Base-by-base conservation (phyloP, 2,888 invertebrate species). In the Cryptus armator region DNA sequence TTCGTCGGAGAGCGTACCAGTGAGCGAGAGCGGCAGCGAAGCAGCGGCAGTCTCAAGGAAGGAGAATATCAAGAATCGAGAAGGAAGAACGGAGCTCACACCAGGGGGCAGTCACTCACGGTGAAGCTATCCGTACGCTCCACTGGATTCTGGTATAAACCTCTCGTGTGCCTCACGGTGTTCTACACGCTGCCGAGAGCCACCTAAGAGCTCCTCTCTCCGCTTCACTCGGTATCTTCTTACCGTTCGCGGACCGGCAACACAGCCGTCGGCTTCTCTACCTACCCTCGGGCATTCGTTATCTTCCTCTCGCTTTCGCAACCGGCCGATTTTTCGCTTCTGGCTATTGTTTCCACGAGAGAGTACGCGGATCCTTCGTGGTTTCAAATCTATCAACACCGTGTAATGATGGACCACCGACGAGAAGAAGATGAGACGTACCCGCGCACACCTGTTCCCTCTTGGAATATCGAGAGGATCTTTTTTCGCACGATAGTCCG, bases 91-190 rank as follows among this genome's bases (percentile, higher is more conserved):
- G 44, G 46, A 71, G 16, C 82, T 62, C 59, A 78, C 82, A 85
- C 85, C 82, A 85, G 85, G 66, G 85, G 85, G 85, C 85, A 85
- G 85, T 64, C 79, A 79, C 82, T 85, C 79, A 71, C 85, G 85
- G 79, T 14, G 43, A 81, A 51, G 19, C 46, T 48, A 46, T 62
- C n/a, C 59, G 48, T 51, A 51, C 66, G 51, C 51, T 66, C 37
- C 46, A 64, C 37, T 24, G 64, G 56, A 32, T 32, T 64, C 62
- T 29, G 59, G n/a, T 16, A 37, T n/a, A 37, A 19, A 10, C 24
- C 46, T 48, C 46, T 48, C 46, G 19, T 53, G 9, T 16, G 51
- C 51, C 19, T 56, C 56, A 6, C 56, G 53, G 9, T 19, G 56
- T n/a, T 43, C 44, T 14, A 64, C 24, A 62, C 74, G 74, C 48